These are phyloP conservation scores for Cinara cedri DNA, from an alignment of 2,888 invertebrate genomes.

Conservation along the genomic window DNA sequence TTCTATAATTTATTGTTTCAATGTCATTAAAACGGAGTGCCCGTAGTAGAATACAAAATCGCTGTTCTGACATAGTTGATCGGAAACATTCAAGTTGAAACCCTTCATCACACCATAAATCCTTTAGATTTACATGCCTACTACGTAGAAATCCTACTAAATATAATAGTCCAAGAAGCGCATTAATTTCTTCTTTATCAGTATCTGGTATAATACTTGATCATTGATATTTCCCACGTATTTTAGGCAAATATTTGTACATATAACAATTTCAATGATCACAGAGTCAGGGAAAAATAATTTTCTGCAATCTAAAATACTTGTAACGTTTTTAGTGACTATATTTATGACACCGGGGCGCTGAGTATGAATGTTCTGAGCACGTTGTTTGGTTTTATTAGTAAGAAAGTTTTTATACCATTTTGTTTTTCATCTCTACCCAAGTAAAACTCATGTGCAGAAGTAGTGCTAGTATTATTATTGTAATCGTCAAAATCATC, in stretches of 20 bases:
- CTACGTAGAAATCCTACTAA: conserved; percentile 10
- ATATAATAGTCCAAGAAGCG: conserved; percentile 3
- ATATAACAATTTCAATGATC: background rate
- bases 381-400: background rate
- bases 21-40: background rate
- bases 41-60: conserved; percentile 3
- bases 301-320: conserved; percentile 13
- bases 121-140: conserved; percentile 17
- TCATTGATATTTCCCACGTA: conserved; percentile 1
- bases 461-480: no score
- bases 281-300: conserved; percentile 1
- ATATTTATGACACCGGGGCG: no score
- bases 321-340: background rate
- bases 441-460: no score
- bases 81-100: conserved; percentile 11
- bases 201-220: background rate
- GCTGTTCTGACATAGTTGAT: conserved; percentile 13
- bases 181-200: conserved; percentile 14
- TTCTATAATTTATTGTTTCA: conserved; percentile 12
- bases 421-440: no score
- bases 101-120: conserved; percentile 24
- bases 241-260: conserved; percentile 20
- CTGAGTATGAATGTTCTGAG: no score
- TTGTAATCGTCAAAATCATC: no score
- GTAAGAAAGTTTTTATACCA: background rate